These are phyloP conservation scores for Holothuria scabra DNA, from an alignment of 53 echinoderm and acorn worm species.

Conservation along the genomic window DNA sequence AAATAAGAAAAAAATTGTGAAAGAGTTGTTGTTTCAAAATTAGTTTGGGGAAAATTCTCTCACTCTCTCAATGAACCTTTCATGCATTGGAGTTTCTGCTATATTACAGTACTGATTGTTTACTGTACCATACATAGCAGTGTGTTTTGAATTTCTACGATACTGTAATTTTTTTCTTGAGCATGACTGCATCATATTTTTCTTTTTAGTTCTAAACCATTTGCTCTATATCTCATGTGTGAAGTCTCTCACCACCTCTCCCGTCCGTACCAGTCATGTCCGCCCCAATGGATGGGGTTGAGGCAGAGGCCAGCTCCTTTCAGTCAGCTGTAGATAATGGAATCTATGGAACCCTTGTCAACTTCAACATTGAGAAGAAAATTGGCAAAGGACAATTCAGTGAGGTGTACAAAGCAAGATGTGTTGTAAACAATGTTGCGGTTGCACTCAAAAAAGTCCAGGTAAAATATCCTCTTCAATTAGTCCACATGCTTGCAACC, in stretches of 20 bases:
- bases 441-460: conserved; percentile 97
- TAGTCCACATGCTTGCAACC: neutral
- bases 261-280: neutral
- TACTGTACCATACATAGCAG: too few species aligned
- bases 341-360: conserved; percentile 69
- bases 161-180: too few species aligned
- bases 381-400: conserved; percentile 99
- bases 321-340: conserved; percentile 53
- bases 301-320: conserved; percentile 35
- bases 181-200: neutral
- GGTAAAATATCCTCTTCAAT: conserved; percentile 46
- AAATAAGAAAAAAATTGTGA: too few species aligned
- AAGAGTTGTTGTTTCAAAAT: too few species aligned
- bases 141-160: too few species aligned
- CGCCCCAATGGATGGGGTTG: conserved; percentile 49
- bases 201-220: neutral
- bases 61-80: too few species aligned
- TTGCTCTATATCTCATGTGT: neutral
- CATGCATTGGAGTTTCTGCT: too few species aligned
- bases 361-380: conserved; percentile 92
- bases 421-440: conserved; percentile 77
- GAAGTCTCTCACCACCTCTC: neutral
- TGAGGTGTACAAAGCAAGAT: conserved; percentile 90
- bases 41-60: too few species aligned
- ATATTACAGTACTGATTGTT: too few species aligned